These are phyloP conservation scores for Matsumurasca onukii DNA, from an alignment of 1,140 invertebrate species.

Conservation along the genomic window DNA sequence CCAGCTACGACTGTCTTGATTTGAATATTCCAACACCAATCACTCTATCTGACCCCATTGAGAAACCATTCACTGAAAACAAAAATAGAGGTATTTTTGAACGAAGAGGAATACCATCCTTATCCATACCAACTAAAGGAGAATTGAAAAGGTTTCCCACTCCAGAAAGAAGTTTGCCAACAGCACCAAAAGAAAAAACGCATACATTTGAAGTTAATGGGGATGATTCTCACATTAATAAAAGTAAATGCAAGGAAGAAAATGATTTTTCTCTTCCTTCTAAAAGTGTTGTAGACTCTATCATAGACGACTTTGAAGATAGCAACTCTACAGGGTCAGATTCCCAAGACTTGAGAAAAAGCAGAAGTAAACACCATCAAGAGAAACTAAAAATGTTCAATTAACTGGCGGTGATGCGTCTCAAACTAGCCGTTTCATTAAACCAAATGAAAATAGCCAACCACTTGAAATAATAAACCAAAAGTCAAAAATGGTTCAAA, in stretches of 20 bases:
- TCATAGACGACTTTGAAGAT: conserved; percentile 10
- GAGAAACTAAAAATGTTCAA: too few species aligned
- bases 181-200: background rate
- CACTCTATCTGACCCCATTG: too few species aligned
- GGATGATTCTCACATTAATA: background rate
- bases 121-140: conserved; percentile 15
- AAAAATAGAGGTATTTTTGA: too few species aligned
- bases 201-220: background rate
- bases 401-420: too few species aligned
- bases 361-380: background rate
- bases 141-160: conserved; percentile 21
- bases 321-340: conserved; percentile 11
- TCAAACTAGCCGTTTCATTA: too few species aligned
- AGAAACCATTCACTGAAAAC: too few species aligned
- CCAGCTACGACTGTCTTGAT: too few species aligned
- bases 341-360: background rate
- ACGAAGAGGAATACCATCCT: background rate
- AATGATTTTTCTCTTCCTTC: background rate
- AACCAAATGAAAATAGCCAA: too few species aligned
- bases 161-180: conserved; percentile 7
- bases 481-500: too few species aligned
- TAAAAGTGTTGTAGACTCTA: conserved; percentile 4
- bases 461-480: too few species aligned
- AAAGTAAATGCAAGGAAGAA: background rate
- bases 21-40: too few species aligned